Base-by-base conservation (phyloP, 1,140 invertebrate species). In the Hydropsyche tenuis region DNA sequence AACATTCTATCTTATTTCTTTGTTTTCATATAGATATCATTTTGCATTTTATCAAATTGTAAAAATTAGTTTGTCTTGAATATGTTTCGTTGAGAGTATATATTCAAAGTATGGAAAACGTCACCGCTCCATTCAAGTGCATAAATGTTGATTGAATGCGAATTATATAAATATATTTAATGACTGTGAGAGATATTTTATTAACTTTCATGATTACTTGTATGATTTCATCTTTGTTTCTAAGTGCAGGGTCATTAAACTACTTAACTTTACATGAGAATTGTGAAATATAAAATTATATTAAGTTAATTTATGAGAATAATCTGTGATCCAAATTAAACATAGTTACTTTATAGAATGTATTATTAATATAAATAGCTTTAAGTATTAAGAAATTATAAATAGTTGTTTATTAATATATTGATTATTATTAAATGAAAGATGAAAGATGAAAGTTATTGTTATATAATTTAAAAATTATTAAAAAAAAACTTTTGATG, bases 261-360 rank as follows among this genome's bases (percentile, higher is more conserved):
- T 77, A 77, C 76, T 77, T 77, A 77, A 77, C 74, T 77, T 77
- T 62, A 30, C 30, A 42, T 42, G 60, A 77, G 27, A 65, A 68
- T 22, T 46, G 56, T 23, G 56, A 60, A 68, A 68, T 46, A 23
- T 42, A 72, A 70, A 64, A 70, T 51, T 74, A 73, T 74, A 75
- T 70, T 77, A 77, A 77, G 76, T 77, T 77, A 77, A 77, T 77
- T 77, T 77, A 77, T 77, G 76, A 77, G 74, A 77, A 77, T 75
- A 77, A 77, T 75, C 76, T 77, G 76, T 77, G 76, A 77, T 77
- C 74, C 76, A 77, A 66, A 75, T 75, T 77, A 73, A 77, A 74
- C 63, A 60, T 77, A 77, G 76, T 75, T 77, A 77, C 76, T 77
- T 77, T 69, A 75, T 77, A 77, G 76, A 77, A 62, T 73, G 63